Percentiles rank a stretch among this genome's conserved stretches.
Evolutionary conservation across 2,797 vertebrate genomes (phyloP).

Genomic region (Alca torda): DNA sequence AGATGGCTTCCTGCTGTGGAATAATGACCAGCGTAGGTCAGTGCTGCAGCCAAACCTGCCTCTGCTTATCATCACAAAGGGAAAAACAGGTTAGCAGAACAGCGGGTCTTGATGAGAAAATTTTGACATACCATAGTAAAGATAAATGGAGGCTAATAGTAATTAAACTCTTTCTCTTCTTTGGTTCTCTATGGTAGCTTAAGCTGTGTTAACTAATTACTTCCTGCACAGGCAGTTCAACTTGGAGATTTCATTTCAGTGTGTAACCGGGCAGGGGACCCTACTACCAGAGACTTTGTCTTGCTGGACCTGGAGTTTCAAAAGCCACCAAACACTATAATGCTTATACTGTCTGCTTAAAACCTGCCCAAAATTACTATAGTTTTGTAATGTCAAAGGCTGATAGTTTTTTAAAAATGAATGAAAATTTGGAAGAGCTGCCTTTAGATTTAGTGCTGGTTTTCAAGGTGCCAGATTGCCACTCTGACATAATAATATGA

Average conservation of each 20-base stretch:
- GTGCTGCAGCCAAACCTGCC: not conserved
- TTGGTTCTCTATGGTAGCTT: not conserved
- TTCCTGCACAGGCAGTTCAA: conserved; percentile 49
- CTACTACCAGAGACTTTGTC: conserved; percentile 76
- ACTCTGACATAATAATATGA: not conserved
- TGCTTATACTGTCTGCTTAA: not conserved
- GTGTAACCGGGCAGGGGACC: conserved; percentile 74
- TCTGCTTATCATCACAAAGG: not conserved
- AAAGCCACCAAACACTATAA: conserved; percentile 26
- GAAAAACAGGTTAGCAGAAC: not conserved
- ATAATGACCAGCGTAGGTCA: not conserved
- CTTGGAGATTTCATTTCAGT: conserved; percentile 72
- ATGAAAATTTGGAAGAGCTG: not conserved
- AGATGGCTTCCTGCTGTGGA: not conserved
- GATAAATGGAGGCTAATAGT: not conserved
- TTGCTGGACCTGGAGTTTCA: conserved; percentile 79
- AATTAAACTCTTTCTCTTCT: not conserved
- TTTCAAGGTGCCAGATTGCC: not conserved
- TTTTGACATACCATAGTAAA: not conserved
- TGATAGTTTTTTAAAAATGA: not conserved
- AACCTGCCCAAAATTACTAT: not conserved
- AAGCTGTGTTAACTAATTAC: not conserved
- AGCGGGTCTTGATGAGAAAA: not conserved
- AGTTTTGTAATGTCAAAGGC: not conserved
- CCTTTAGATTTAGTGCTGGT: not conserved